phyloP scores from a whole-genome alignment of 2,797 vertebrate species.

The Hybognathus amarus region DNA sequence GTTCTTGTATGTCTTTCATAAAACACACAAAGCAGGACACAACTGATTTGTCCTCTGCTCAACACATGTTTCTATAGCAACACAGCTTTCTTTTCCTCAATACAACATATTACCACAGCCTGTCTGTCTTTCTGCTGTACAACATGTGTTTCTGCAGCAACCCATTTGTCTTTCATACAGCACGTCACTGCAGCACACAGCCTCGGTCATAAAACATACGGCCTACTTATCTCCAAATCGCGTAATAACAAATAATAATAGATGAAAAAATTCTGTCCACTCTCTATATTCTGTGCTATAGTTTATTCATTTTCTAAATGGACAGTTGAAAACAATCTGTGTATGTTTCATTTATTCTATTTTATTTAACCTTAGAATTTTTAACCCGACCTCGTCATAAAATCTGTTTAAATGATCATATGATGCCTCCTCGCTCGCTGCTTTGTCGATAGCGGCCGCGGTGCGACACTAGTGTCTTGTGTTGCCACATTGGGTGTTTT shows the following conservation, averaged over 20 bases:
- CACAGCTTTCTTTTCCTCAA: not conserved
- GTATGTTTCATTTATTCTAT: too few species aligned
- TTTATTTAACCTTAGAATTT: not conserved
- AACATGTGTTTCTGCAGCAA: conserved; percentile 3
- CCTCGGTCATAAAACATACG: not conserved
- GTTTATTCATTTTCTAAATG: not conserved
- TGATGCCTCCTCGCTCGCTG: too few species aligned
- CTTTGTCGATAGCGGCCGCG: too few species aligned
- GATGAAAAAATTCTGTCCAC: not conserved
- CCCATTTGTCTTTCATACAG: not conserved
- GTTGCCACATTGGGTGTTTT: too few species aligned
- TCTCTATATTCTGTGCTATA: not conserved
- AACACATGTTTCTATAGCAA: conserved; percentile 37
- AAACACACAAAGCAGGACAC: conserved; percentile 16
- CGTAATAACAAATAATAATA: not conserved
- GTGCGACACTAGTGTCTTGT: too few species aligned
- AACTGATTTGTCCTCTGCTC: conserved; percentile 12
- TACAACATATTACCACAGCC: not conserved
- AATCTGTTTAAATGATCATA: too few species aligned
- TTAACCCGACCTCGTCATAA: not conserved
- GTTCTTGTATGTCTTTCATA: not conserved
- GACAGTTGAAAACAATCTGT: too few species aligned
- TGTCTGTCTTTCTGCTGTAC: conserved; percentile 18
- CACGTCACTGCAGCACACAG: not conserved
- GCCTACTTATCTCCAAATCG: too few species aligned